Percentiles rank a stretch among this genome's conserved stretches.
These are phyloP conservation scores for Muscicapa comitata DNA, from an alignment of 2,797 vertebrate species.

Conservation along the genomic window DNA sequence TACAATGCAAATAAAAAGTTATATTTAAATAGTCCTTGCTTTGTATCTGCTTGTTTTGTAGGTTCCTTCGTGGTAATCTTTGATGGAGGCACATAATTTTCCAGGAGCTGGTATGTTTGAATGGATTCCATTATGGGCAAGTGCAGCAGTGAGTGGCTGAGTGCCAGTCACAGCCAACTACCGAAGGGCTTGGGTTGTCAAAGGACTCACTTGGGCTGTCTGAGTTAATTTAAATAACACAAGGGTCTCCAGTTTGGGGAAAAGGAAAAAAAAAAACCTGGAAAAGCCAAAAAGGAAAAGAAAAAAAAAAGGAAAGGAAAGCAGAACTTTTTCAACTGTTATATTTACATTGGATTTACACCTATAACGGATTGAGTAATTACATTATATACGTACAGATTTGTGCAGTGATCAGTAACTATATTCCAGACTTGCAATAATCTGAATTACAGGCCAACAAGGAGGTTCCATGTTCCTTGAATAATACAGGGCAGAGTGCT, in stretches of 20 bases:
- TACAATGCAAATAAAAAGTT: slow-evolving; percentile 43
- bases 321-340: background rate
- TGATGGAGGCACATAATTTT: background rate
- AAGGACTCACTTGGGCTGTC: slow-evolving; percentile 59
- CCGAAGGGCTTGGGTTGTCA: slow-evolving; percentile 60
- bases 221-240: slow-evolving; percentile 68
- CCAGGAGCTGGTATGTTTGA: slow-evolving; percentile 38
- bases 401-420: background rate
- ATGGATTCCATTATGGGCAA: slow-evolving; percentile 59
- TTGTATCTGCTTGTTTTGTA: slow-evolving; percentile 26
- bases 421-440: background rate
- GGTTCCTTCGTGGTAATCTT: slow-evolving; percentile 13
- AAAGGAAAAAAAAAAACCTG: background rate
- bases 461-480: background rate
- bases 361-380: background rate
- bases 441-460: background rate
- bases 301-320: background rate
- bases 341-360: slow-evolving; percentile 53
- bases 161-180: slow-evolving; percentile 54
- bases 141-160: slow-evolving; percentile 46
- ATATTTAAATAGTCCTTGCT: background rate
- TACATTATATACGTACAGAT: background rate
- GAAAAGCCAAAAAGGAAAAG: rapidly evolving
- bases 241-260: background rate
- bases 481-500: background rate